Conservation (phyloP, 2,113 vertebrate species). For the Percina caprodes region DNA sequence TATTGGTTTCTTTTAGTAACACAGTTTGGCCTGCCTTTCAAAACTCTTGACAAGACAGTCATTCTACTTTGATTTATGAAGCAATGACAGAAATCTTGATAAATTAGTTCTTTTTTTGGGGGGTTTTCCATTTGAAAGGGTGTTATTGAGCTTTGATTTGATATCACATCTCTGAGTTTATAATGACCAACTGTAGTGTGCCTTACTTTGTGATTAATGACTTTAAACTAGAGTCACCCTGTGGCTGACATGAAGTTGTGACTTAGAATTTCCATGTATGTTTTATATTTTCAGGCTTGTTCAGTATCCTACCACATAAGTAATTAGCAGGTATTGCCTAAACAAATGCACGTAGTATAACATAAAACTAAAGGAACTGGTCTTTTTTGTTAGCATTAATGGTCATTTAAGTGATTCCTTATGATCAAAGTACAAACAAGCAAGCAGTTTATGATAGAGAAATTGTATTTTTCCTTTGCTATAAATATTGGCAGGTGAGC, state of each 20-base stretch:
- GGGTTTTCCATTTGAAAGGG: neutral
- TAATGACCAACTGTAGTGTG: neutral
- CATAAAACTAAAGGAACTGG: neutral
- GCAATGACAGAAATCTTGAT: constrained; percentile 11
- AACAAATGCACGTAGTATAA: constrained; percentile 11
- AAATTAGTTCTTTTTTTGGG: constrained; percentile 8
- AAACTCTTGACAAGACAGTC: constrained; percentile 27
- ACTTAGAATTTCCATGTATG: constrained; percentile 43
- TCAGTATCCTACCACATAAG: constrained; percentile 13
- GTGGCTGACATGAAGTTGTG: constrained; percentile 46
- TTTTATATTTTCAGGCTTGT: constrained; percentile 32
- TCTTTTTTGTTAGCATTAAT: constrained; percentile 14
- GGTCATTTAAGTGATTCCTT: constrained; percentile 33
- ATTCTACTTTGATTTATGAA: constrained; percentile 32
- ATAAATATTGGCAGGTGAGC: constrained; percentile 24
- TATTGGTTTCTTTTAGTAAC: constrained; percentile 42
- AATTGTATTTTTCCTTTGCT: constrained; percentile 32
- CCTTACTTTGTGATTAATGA: constrained; percentile 32
- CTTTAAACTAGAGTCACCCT: constrained; percentile 35
- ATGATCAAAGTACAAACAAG: constrained; percentile 9
- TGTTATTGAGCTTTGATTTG: constrained; percentile 2
- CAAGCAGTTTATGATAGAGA: constrained; percentile 23
- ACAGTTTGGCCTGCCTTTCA: constrained; percentile 46
- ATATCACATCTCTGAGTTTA: neutral
- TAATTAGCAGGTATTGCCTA: constrained; percentile 7